phyloP scores from a whole-genome alignment of 2,888 invertebrate genomes.

The Torymus tubicola region DNA sequence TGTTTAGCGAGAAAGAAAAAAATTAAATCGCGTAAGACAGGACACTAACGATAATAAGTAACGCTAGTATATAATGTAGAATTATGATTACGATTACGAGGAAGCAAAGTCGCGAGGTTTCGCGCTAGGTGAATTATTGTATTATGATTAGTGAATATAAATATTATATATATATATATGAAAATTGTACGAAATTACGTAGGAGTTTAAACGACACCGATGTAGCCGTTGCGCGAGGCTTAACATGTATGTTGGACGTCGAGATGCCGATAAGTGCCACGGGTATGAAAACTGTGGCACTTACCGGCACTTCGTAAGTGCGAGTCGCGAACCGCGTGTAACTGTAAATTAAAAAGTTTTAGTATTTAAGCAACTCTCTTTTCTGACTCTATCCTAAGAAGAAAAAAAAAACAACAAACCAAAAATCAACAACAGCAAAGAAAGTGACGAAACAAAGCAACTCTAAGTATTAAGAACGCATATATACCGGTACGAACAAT shows the following conservation, averaged over 20 bases:
- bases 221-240: no score
- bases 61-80: constrained; percentile 19
- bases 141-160: no score
- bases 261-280: no score
- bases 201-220: neutral
- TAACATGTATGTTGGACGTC: no score
- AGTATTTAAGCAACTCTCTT: constrained; percentile 27
- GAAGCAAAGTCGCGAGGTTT: no score
- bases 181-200: constrained; percentile 30
- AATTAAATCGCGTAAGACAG: constrained; percentile 1
- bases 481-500: no score
- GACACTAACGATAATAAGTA: constrained; percentile 29
- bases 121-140: neutral
- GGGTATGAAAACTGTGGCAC: no score
- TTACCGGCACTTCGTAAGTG: no score
- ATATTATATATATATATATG: constrained; percentile 29
- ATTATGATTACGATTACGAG: constrained; percentile 14
- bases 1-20: neutral
- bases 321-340: no score
- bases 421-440: constrained; percentile 22
- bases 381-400: constrained; percentile 21
- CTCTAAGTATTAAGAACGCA: no score
- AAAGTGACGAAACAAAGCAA: constrained; percentile 36
- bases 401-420: neutral
- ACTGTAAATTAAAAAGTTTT: neutral